Base-by-base conservation (phyloP, 1,140 invertebrate species). In the Acromyrmex charruanus region DNA sequence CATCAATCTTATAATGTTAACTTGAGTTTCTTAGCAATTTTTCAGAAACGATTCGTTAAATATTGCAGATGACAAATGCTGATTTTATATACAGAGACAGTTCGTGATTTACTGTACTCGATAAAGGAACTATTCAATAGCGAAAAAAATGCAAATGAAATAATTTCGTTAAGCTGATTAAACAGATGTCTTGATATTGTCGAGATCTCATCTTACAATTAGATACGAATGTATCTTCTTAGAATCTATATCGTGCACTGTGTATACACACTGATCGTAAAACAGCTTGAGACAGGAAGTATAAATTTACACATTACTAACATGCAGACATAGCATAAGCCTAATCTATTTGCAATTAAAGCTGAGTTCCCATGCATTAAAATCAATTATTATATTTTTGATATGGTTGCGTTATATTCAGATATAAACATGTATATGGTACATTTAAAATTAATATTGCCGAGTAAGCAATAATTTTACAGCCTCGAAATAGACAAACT, bases 341-440 rank as follows among this genome's bases (percentile, higher is more conserved):
- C 25, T 84, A 75, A 61, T 84, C 69, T 84, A 84, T 71, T 71
- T 71, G 66, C 80, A 4, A 84, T 75, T 84, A 74, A 84, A 84
- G 69, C 80, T 61, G 55, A 84, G 80, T 84, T 63, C 21, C 39
- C 80, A 84, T 84, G 69, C 80, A 61, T 63, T 31, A 28, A 21
- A 59, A 58, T 18, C 35, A 44, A 44, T 82, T 61, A 59, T 14
- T 14, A 12, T 49, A 75, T 51, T 28, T 7, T 61, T 28, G 14
- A 49, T 49, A 16, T 12, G 31, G 0, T 51, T 21, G 55, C 21
- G 39, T n/a, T 58, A 49, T 25, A 69, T 69, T 25, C 14, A 5
- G 0, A 51, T 28, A 71, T n/a, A 71, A 44, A 59, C 28, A 44
- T 12, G 16, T 44, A 16, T 18, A 21, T 6, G 35, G 9, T 25